Base-by-base conservation (phyloP, 1,140 invertebrate genomes). In the Drosophila murphyi region DNA sequence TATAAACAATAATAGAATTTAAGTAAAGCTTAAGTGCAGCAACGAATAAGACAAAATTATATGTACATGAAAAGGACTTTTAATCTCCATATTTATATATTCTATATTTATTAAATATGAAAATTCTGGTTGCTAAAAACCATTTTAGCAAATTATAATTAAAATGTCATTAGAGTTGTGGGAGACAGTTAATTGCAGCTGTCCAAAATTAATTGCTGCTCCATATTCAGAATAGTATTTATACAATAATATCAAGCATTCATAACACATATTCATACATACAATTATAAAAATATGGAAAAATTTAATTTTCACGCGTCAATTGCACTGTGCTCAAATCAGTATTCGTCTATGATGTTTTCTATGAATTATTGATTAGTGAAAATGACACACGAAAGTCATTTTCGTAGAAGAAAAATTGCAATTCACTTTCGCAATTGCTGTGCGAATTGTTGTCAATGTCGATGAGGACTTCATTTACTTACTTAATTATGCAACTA, bases 371-470 rank as follows among this genome's bases (percentile, higher is more conserved):
- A 82, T 82, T 67, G 54, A 82, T 47, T 20, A 63, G 32, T 50
- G 31, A 67, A 71, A 57, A 60, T 67, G 45, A 60, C 32, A 39
- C 10, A 43, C 3, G 10, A 5, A 50, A 60, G 51, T 55, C 64
- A 64, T 72, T 71, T 63, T 35, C 34, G 61, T 54, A 31, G 41
- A 20, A 20, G 20, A 20, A 20, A 20, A 1, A 20, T 48, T 35
- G 31, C 51, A 62, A 54, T 59, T 65, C 61, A 50, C 61, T 52
- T 51, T 31, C 52, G 61, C 67, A 82, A 82, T 82, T 82, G 80
- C 82, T 82, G 72, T 64, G 80, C 55, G 79, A 83, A 79, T 79
- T 76, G 72, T 76, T 79, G 76, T 79, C 63, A 20, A 20, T 20
- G 20, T 20, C 20, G 20, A 20, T 20, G 20, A 20, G 1, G 20